Conservation (phyloP, 2,113 vertebrate genomes). For the Ictidomys tridecemlineatus region DNA sequence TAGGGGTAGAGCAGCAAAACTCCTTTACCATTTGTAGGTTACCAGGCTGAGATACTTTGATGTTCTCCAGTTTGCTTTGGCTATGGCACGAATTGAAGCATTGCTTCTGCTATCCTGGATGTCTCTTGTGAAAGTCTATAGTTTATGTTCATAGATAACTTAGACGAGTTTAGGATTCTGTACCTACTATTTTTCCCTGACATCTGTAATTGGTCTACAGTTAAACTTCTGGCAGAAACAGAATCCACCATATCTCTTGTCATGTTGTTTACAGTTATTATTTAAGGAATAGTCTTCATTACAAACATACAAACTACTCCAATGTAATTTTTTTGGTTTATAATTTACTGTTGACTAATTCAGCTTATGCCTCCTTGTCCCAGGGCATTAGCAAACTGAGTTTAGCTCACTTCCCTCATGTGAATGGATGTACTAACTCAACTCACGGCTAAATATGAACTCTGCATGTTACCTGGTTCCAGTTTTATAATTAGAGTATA, state of each 20-base stretch:
- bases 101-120: not conserved
- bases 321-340: not conserved
- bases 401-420: not conserved
- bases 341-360: not conserved
- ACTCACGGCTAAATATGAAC: not conserved
- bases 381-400: too few relatives aligned
- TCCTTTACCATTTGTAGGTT: not conserved
- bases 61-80: not conserved
- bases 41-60: not conserved
- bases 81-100: not conserved
- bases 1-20: too few relatives aligned
- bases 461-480: not conserved
- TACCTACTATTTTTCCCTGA: not conserved
- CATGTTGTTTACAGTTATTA: not conserved
- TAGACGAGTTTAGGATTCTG: not conserved
- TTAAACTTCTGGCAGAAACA: not conserved
- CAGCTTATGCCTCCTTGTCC: not conserved
- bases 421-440: not conserved
- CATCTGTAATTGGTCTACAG: not conserved
- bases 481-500: not conserved
- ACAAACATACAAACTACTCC: not conserved
- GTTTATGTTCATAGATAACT: not conserved
- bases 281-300: slow-evolving; percentile 11
- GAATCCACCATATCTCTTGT: not conserved
- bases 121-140: not conserved